Evolutionary conservation across 2,113 vertebrate species (phyloP), one percentile per base, ranked within the genome.

Genomic region (Mesocricetus auratus): DNA sequence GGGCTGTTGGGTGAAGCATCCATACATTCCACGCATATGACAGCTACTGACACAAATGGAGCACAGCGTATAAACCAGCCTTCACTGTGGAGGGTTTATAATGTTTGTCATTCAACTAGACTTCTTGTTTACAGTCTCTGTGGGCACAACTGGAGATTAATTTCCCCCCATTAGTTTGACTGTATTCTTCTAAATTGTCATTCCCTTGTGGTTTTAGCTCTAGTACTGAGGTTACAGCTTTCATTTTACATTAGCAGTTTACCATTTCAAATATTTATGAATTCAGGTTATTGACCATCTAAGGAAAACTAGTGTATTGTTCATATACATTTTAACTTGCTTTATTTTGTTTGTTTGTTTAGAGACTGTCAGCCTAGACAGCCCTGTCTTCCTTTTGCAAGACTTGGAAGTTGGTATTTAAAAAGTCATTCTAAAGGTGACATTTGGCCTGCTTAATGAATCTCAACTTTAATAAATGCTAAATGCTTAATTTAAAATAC

Each of bases 211-310:
- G 60, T 95, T 96, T 96, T 94, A 79, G 56, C 87, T 94, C 96
- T 94, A 94, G 77, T 87, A 95, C 95, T 81, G 96, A 97, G 96
- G 97, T 97, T 97, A 96, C 83, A 95, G 94, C 86, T 97, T 97
- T 97, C 94, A 91, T 97, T 97, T 98, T 96, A 85, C 66, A 95
- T 98, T 97, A 97, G 94, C 83, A 94, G 45, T 87, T 97, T 73
- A 79, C 89, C 89, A 93, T 94, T 93, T 97, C 93, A 96, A 90
- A 96, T 98, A 97, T 97, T 97, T 97, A 97, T 97, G 74, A 94
- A 97, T 97, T 96, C 96, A 93, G 82, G 95, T 85, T 97, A 91
- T 94, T 93, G 90, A 77, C 73, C 96, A 94, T 96, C 89, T 95
- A 85, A 74, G 95, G 91, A 93, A 86, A 96, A 96, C 90, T 58